Evolutionary conservation across 2,113 vertebrate genomes (phyloP).

Genomic region (Bothrops jararaca): DNA sequence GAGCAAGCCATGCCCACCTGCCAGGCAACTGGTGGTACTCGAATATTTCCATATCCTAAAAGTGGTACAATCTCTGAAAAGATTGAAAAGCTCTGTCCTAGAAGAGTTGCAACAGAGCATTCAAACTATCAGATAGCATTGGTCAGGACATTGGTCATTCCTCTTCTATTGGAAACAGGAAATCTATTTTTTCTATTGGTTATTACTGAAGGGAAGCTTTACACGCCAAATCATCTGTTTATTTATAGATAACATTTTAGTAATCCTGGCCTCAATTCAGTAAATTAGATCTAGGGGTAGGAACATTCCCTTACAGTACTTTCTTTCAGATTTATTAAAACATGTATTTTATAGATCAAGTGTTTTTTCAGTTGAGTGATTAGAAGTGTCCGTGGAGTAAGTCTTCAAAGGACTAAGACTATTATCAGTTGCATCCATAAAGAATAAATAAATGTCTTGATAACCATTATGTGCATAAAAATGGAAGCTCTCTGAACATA

Average conservation of each 20-base stretch:
- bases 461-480: not conserved
- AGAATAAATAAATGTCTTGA: not conserved
- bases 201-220: not conserved
- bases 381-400: not conserved
- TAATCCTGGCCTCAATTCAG: not conserved
- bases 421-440: not conserved
- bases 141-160: not conserved
- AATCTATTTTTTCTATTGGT: not conserved
- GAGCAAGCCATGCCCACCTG: too few species aligned
- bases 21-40: too few species aligned
- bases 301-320: constrained; percentile 11
- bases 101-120: not conserved
- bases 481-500: not conserved
- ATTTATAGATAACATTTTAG: not conserved
- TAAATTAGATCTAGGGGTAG: not conserved
- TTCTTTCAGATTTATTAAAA: constrained; percentile 25
- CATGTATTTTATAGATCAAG: constrained; percentile 13
- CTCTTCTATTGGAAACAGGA: not conserved
- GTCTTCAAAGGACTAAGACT: not conserved
- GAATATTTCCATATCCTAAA: too few species aligned
- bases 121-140: not conserved
- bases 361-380: not conserved
- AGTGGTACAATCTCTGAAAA: too few species aligned
- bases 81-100: too few species aligned
- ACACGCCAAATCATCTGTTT: not conserved